Evolutionary conservation across 2,113 vertebrate genomes (phyloP).

Genomic region (Eolophus roseicapilla): DNA sequence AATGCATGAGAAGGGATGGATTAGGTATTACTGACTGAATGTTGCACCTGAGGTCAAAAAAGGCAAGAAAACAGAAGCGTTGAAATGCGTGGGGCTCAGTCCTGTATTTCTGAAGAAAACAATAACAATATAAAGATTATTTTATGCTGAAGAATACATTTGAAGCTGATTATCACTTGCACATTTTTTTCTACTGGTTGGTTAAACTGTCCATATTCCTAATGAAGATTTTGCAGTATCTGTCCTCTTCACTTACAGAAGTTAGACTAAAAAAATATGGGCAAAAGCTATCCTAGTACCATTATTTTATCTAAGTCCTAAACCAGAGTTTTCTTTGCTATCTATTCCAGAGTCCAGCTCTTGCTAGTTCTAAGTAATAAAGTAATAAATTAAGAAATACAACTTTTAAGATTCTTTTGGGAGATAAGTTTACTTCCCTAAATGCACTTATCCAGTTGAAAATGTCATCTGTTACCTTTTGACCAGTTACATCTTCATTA

Average conservation of each 20-base stretch:
- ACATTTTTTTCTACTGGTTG: background rate
- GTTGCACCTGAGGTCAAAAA: background rate
- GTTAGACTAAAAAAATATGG: background rate
- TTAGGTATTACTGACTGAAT: background rate
- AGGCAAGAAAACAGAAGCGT: background rate
- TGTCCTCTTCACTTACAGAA: background rate
- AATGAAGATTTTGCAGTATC: background rate
- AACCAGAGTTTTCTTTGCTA: background rate
- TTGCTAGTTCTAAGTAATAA: background rate
- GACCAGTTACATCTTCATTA: background rate
- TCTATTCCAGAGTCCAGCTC: background rate
- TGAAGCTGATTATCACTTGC: background rate
- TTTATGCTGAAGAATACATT: background rate
- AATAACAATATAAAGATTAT: background rate
- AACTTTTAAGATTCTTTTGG: background rate
- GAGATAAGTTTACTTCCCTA: background rate
- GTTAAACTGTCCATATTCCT: background rate
- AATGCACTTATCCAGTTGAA: background rate
- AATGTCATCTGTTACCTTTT: background rate
- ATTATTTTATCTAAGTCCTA: background rate
- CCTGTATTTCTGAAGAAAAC: background rate
- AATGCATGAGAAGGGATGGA: background rate
- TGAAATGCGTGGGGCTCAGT: background rate
- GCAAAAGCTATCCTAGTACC: background rate
- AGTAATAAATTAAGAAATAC: background rate